Conservation (phyloP, 2,113 vertebrate genomes). For the Azemiops feae region DNA sequence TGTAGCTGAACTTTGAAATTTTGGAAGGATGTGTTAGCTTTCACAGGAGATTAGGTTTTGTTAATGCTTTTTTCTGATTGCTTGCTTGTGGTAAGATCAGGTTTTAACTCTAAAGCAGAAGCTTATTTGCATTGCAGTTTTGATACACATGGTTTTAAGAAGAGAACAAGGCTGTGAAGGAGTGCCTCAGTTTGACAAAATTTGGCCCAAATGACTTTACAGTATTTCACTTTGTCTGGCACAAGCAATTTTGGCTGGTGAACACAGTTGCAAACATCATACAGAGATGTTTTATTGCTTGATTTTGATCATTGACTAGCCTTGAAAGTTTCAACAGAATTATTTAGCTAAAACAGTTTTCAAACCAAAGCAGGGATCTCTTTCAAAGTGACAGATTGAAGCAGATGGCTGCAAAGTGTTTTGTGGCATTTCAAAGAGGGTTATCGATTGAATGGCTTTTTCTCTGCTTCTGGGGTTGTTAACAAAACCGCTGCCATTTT, state of each 20-base stretch:
- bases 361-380: background rate
- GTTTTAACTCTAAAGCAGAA: background rate
- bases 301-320: background rate
- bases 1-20: background rate
- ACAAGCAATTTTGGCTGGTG: background rate
- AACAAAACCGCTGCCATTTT: background rate
- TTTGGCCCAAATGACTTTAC: background rate
- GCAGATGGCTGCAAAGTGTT: background rate
- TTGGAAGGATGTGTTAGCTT: background rate
- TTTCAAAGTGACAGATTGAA: background rate
- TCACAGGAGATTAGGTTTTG: background rate
- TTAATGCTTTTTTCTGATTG: background rate
- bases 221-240: background rate
- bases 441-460: background rate
- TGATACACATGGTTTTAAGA: background rate
- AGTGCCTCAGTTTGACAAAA: background rate
- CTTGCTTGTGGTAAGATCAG: background rate
- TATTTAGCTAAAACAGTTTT: background rate
- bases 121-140: background rate
- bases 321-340: background rate
- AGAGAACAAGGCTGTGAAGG: background rate
- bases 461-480: background rate
- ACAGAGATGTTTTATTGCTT: background rate
- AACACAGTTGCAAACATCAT: background rate
- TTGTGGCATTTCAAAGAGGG: background rate